Evolutionary conservation across 2,888 invertebrate species (phyloP).

Genomic region (Drosophila kambysellisi): DNA sequence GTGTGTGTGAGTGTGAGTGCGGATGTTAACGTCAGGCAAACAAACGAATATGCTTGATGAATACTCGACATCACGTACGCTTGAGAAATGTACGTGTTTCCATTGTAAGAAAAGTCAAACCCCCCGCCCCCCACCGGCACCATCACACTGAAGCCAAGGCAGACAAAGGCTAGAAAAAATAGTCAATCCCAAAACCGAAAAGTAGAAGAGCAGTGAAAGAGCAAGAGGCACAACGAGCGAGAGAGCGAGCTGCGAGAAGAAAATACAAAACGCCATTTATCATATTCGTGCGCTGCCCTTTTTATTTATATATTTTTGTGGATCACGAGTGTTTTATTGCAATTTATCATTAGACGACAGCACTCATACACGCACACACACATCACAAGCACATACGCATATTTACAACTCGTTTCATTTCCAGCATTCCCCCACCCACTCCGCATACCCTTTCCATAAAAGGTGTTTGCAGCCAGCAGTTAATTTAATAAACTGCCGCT

Average conservation of each 20-base stretch:
- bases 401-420: slow-evolving; percentile 60
- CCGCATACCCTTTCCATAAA: slow-evolving; percentile 14
- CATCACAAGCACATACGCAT: slow-evolving; percentile 47
- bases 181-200: slow-evolving; percentile 45
- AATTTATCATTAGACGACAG: slow-evolving; percentile 82
- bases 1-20: slow-evolving; percentile 25
- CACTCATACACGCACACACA: slow-evolving; percentile 30
- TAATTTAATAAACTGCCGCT: slow-evolving; percentile 78
- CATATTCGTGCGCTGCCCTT: slow-evolving; percentile 72
- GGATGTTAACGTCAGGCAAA: slow-evolving; percentile 58
- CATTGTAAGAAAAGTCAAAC: slow-evolving; percentile 71
- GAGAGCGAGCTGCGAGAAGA: slow-evolving; percentile 10
- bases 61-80: slow-evolving; percentile 83
- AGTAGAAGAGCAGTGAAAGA: slow-evolving; percentile 58
- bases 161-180: slow-evolving; percentile 44
- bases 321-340: slow-evolving; percentile 84
- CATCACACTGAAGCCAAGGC: slow-evolving; percentile 23
- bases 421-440: slow-evolving; percentile 13
- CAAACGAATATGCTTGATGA: slow-evolving; percentile 79
- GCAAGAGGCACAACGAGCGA: not conserved
- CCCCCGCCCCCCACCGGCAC: not conserved
- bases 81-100: slow-evolving; percentile 82
- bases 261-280: slow-evolving; percentile 79
- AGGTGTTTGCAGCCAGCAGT: slow-evolving; percentile 41
- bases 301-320: slow-evolving; percentile 49